Percentiles rank a stretch among this genome's conserved stretches.
Conservation (phyloP, 2,113 vertebrate genomes). For the Chloropsis hardwickii region DNA sequence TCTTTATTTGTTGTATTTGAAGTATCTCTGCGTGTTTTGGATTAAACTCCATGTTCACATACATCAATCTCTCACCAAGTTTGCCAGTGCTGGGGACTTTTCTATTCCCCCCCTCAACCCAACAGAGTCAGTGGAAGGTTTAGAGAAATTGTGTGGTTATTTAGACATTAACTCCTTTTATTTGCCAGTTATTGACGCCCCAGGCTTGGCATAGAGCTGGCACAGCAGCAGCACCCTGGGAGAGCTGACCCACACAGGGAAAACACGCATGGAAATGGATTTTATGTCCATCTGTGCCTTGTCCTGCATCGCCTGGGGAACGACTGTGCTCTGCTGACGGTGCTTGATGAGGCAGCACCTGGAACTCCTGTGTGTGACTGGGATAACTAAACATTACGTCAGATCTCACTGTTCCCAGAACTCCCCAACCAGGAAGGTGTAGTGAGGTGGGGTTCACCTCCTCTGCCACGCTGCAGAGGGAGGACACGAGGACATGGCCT, state of each 20-base stretch:
- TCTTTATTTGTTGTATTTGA: not conserved
- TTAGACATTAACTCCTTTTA: not conserved
- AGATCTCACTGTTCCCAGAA: rapidly evolving
- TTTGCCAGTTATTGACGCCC: rapidly evolving
- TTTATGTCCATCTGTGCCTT: not conserved
- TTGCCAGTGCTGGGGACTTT: not conserved
- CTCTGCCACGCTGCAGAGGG: not conserved
- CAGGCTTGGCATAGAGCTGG: not conserved
- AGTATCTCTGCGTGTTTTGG: not conserved
- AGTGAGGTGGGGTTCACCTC: not conserved
- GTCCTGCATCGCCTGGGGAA: not conserved
- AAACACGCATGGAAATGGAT: rapidly evolving
- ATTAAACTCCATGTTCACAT: not conserved
- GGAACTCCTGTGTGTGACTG: rapidly evolving
- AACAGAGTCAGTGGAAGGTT: not conserved
- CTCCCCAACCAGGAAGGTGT: rapidly evolving
- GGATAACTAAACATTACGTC: rapidly evolving
- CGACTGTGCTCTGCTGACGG: rapidly evolving
- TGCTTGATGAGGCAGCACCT: rapidly evolving
- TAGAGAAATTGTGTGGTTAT: not conserved
- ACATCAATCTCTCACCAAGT: not conserved
- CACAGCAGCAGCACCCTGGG: not conserved
- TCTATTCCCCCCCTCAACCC: not conserved
- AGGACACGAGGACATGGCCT: not conserved
- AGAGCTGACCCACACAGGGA: not conserved